phyloP scores from a whole-genome alignment of 2,888 invertebrate genomes.

The Polydrusus cervinus region DNA sequence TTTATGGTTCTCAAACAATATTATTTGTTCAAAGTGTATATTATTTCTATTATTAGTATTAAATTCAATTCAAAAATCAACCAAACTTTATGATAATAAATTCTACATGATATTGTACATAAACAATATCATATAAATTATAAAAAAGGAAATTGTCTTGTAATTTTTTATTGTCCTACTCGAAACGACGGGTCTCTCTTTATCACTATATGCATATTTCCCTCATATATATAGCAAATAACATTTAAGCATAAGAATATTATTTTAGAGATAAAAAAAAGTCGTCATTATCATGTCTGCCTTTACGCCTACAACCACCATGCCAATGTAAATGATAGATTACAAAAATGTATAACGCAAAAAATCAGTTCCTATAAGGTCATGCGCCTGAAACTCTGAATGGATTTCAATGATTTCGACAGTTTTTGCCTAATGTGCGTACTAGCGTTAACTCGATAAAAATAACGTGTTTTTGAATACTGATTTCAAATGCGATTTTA shows the following conservation, averaged over 20 bases:
- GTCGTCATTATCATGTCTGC: constrained; percentile 16
- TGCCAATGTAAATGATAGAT: constrained; percentile 39
- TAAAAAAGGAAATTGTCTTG: too few species aligned
- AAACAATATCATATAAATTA: too few species aligned
- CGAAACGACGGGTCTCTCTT: too few species aligned
- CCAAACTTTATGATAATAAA: too few species aligned
- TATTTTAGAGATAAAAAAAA: neutral
- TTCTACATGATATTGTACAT: too few species aligned
- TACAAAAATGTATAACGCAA: constrained; percentile 40
- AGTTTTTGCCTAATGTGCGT: constrained; percentile 32
- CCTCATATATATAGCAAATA: neutral
- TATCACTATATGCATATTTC: too few species aligned
- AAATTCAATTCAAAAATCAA: too few species aligned
- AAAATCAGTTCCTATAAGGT: constrained; percentile 36
- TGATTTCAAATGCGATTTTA: neutral
- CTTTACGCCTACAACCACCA: constrained; percentile 20
- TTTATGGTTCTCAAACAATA: too few species aligned
- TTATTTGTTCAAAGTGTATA: too few species aligned
- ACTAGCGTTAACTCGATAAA: neutral
- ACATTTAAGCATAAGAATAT: neutral
- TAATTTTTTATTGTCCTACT: too few species aligned
- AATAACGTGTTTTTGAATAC: neutral
- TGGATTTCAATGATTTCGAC: constrained; percentile 21
- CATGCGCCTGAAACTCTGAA: constrained; percentile 44
- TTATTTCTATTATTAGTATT: too few species aligned